These are phyloP conservation scores for Leptobrachium ailaonicum DNA, from an alignment of 2,113 vertebrate genomes.

Conservation along the genomic window DNA sequence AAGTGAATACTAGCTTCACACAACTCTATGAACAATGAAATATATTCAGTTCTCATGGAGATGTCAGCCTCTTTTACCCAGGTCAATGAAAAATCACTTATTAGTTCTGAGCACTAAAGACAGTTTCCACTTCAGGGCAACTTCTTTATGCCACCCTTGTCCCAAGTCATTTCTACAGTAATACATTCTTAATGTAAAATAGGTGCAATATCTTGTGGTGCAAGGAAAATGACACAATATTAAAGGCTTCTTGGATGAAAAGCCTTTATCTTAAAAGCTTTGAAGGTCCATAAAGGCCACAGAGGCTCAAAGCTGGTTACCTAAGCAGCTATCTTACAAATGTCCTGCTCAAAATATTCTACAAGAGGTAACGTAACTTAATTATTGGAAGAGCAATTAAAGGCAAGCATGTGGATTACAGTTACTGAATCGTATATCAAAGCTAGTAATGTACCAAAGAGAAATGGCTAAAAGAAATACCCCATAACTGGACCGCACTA, in stretches of 20 bases:
- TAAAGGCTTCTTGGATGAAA: conserved; percentile 30
- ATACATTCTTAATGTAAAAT: conserved; percentile 46
- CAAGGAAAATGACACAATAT: conserved; percentile 42
- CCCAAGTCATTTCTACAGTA: conserved; percentile 43
- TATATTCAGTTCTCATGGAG: conserved; percentile 32
- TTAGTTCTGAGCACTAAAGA: conserved; percentile 42
- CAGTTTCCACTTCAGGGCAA: conserved; percentile 44
- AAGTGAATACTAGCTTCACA: conserved; percentile 18
- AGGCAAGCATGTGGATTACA: conserved; percentile 39
- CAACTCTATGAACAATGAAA: conserved; percentile 40
- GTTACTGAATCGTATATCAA: conserved; percentile 40
- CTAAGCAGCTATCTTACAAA: conserved; percentile 28
- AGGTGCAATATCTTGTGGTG: conserved; percentile 34
- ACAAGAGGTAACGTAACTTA: conserved; percentile 34
- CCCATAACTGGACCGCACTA: conserved; percentile 29
- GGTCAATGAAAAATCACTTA: conserved; percentile 42
- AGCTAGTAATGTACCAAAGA: conserved; percentile 41
- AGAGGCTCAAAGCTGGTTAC: conserved; percentile 13
- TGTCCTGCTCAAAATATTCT: neutral
- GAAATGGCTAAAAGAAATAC: conserved; percentile 29
- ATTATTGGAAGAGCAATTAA: conserved; percentile 51
- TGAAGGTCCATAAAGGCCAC: conserved; percentile 39
- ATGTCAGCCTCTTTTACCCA: conserved; percentile 45
- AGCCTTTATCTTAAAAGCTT: conserved; percentile 43
- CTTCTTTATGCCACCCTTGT: conserved; percentile 44